Evolutionary conservation across 2,113 vertebrate species (phyloP).

Genomic region (Coptodon rendalli): DNA sequence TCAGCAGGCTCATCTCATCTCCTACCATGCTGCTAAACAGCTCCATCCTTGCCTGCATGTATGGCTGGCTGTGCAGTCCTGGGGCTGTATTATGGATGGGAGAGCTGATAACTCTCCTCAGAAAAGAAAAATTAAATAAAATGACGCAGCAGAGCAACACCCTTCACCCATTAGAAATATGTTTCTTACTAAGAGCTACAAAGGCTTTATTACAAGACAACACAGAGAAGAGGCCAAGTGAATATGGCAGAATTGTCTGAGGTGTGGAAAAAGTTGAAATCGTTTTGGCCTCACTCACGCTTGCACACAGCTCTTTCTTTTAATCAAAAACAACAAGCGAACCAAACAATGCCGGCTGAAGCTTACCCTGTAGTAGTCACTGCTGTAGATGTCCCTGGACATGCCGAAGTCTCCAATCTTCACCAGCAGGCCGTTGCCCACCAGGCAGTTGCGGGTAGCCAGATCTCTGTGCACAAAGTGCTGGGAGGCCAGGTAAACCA

Average conservation of each 20-base stretch:
- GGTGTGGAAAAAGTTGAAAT: background rate
- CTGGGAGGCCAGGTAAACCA: slow-evolving; percentile 96
- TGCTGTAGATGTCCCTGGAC: slow-evolving; percentile 99
- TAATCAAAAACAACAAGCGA: background rate
- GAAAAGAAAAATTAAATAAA: background rate
- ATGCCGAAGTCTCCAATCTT: slow-evolving; percentile 99
- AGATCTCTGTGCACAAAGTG: slow-evolving; percentile 98
- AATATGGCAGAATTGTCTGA: background rate
- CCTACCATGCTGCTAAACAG: background rate
- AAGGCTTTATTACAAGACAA: background rate
- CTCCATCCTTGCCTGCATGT: background rate
- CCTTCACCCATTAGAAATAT: background rate
- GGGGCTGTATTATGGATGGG: background rate
- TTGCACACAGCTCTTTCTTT: background rate
- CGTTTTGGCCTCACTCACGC: background rate
- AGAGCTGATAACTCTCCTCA: background rate
- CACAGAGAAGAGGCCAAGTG: accelerated
- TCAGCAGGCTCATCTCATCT: slow-evolving; percentile 38
- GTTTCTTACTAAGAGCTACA: background rate
- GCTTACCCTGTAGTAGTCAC: slow-evolving; percentile 98
- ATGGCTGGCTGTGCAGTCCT: background rate
- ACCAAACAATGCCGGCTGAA: background rate
- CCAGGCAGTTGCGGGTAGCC: slow-evolving; percentile 97
- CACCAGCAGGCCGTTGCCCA: slow-evolving; percentile 91
- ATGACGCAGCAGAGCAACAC: background rate